Percentiles rank a stretch among this genome's conserved stretches.
phyloP scores from a whole-genome alignment of 2,888 invertebrate species.

The Ochropacha duplaris region DNA sequence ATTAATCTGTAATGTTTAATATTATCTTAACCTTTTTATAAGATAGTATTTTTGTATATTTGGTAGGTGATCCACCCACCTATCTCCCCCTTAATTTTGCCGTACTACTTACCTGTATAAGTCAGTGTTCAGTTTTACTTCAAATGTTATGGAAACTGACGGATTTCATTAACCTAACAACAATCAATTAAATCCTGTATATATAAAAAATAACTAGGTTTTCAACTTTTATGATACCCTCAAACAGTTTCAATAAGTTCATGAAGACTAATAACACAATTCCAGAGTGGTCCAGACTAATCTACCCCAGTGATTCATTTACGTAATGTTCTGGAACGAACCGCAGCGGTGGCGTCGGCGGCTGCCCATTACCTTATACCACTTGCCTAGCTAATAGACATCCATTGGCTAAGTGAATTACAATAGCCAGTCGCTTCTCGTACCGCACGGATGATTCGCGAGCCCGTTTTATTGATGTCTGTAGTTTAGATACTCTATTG shows the following conservation, averaged over 20 bases:
- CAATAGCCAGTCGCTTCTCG: slow-evolving; percentile 39
- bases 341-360: slow-evolving; percentile 28
- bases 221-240: not conserved
- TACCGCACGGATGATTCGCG: slow-evolving; percentile 38
- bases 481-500: slow-evolving; percentile 11
- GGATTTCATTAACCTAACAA: not conserved
- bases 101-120: too few relatives aligned
- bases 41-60: too few relatives aligned
- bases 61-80: too few relatives aligned
- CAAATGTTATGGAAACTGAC: too few relatives aligned
- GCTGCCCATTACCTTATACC: slow-evolving; percentile 48
- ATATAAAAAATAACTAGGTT: not conserved
- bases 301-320: slow-evolving; percentile 55
- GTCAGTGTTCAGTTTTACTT: too few relatives aligned
- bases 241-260: not conserved
- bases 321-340: slow-evolving; percentile 60
- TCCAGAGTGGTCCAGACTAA: slow-evolving; percentile 30
- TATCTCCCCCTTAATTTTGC: too few relatives aligned
- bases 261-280: not conserved
- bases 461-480: slow-evolving; percentile 21
- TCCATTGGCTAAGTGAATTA: slow-evolving; percentile 55
- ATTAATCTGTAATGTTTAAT: too few relatives aligned
- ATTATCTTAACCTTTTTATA: too few relatives aligned
- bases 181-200: not conserved
- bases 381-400: slow-evolving; percentile 52